phyloP scores from a whole-genome alignment of 2,888 invertebrate genomes.

The Globia sparganii region DNA sequence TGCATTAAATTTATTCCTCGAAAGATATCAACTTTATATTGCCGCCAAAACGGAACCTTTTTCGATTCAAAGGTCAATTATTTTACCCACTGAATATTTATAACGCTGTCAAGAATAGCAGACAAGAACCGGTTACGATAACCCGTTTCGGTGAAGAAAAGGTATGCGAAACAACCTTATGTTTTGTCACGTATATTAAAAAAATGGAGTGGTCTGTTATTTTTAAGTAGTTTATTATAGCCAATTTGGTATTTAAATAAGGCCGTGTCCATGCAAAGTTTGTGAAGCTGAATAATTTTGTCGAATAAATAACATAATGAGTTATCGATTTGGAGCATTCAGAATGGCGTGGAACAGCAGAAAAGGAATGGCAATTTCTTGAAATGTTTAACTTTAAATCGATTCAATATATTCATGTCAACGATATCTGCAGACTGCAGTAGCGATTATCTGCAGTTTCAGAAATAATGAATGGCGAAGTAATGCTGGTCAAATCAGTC shows the following conservation, averaged over 20 bases:
- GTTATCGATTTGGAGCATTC: conserved; percentile 39
- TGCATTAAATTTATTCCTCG: conserved; percentile 55
- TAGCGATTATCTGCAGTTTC: conserved; percentile 48
- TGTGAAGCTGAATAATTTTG: conserved; percentile 44
- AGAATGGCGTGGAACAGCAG: conserved; percentile 27
- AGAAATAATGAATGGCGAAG: conserved; percentile 57
- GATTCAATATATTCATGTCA: conserved; percentile 39
- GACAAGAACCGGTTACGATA: conserved; percentile 77
- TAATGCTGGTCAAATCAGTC: conserved; percentile 57
- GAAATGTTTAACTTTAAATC: conserved; percentile 13
- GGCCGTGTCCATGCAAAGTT: conserved; percentile 37
- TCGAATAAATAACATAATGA: conserved; percentile 50
- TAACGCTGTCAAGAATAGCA: conserved; percentile 79
- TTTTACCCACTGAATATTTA: conserved; percentile 83
- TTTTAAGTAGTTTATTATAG: conserved; percentile 58
- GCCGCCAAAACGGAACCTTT: conserved; percentile 73
- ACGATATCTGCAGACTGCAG: conserved; percentile 26
- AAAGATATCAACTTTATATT: conserved; percentile 46
- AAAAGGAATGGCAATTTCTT: conserved; percentile 43
- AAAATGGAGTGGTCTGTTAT: conserved; percentile 61
- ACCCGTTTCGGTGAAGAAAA: conserved; percentile 81
- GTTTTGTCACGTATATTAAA: conserved; percentile 71
- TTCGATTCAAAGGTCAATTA: conserved; percentile 81
- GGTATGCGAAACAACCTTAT: conserved; percentile 79
- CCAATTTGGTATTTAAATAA: conserved; percentile 60